Evolutionary conservation across 1,140 invertebrate species (phyloP).

Genomic region (Onthophagus taurus): DNA sequence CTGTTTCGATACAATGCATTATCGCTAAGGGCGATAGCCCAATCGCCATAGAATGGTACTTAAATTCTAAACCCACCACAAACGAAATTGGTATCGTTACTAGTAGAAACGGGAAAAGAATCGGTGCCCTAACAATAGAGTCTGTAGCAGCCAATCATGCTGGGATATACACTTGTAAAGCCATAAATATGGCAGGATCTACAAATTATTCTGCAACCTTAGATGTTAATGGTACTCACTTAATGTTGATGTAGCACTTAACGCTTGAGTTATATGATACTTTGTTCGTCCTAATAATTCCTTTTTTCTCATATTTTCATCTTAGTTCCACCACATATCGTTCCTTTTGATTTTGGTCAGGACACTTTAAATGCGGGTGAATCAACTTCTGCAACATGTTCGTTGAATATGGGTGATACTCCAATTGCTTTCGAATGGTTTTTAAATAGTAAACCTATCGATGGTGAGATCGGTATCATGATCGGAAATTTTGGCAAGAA

Average conservation of each 20-base stretch:
- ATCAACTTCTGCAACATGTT: conserved; percentile 57
- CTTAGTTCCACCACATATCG: conserved; percentile 42
- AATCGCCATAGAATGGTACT: conserved; percentile 64
- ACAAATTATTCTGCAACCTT: conserved; percentile 58
- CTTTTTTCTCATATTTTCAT: conserved; percentile 18
- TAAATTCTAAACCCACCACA: conserved; percentile 56
- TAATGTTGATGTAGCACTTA: not conserved
- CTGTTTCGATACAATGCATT: conserved; percentile 64
- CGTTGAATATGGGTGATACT: conserved; percentile 65
- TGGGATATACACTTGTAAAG: conserved; percentile 73
- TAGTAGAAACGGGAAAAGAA: conserved; percentile 62
- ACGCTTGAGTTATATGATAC: not conserved
- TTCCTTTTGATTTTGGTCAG: conserved; percentile 44
- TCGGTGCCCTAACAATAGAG: conserved; percentile 69
- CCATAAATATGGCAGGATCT: conserved; percentile 61
- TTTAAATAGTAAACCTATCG: conserved; percentile 42
- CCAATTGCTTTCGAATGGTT: conserved; percentile 65
- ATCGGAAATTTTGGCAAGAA: conserved; percentile 42
- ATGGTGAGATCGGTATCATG: conserved; percentile 31
- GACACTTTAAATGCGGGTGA: conserved; percentile 62
- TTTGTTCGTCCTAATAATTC: conserved; percentile 16
- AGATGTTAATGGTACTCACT: conserved; percentile 59
- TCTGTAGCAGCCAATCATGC: conserved; percentile 64
- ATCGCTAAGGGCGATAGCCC: conserved; percentile 70
- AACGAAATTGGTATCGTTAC: conserved; percentile 60